phyloP scores from a whole-genome alignment of 2,888 invertebrate genomes.

The Cetonia aurata region DNA sequence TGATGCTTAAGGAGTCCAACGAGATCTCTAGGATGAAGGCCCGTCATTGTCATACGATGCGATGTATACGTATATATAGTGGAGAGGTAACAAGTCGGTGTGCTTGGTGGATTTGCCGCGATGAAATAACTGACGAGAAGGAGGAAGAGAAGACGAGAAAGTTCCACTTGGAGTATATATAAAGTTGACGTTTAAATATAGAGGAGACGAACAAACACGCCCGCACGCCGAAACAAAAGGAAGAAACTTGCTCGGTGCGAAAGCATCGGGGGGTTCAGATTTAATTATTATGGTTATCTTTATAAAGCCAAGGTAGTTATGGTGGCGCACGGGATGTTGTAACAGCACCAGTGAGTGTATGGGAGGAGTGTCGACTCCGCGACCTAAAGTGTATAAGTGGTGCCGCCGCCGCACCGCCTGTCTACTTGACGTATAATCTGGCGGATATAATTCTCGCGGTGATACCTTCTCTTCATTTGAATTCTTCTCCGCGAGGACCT shows the following conservation, averaged over 20 bases:
- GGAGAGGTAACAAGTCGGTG: constrained; percentile 55
- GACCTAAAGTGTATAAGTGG: constrained; percentile 26
- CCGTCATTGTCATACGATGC: constrained; percentile 62
- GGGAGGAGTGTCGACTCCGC: background rate
- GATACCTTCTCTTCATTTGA: constrained; percentile 59
- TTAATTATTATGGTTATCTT: constrained; percentile 67
- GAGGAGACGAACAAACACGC: constrained; percentile 15
- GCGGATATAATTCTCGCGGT: constrained; percentile 61
- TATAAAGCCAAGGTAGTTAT: constrained; percentile 63
- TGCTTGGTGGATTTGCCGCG: constrained; percentile 52
- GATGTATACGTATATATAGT: background rate
- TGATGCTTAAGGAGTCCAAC: constrained; percentile 36
- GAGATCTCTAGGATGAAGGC: constrained; percentile 55
- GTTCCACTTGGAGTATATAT: constrained; percentile 3
- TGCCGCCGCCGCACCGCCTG: constrained; percentile 49
- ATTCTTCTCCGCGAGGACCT: constrained; percentile 59
- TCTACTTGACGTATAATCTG: constrained; percentile 64
- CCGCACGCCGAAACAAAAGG: constrained; percentile 25
- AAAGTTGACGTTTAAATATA: constrained; percentile 38
- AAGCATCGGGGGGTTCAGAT: constrained; percentile 56
- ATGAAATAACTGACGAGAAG: constrained; percentile 11
- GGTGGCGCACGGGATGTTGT: constrained; percentile 21
- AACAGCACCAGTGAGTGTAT: too few relatives aligned
- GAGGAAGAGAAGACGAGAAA: constrained; percentile 22
- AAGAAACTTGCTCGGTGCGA: constrained; percentile 35